Evolutionary conservation across 2,888 invertebrate genomes (phyloP).

Genomic region (Drosophila melanosoma): DNA sequence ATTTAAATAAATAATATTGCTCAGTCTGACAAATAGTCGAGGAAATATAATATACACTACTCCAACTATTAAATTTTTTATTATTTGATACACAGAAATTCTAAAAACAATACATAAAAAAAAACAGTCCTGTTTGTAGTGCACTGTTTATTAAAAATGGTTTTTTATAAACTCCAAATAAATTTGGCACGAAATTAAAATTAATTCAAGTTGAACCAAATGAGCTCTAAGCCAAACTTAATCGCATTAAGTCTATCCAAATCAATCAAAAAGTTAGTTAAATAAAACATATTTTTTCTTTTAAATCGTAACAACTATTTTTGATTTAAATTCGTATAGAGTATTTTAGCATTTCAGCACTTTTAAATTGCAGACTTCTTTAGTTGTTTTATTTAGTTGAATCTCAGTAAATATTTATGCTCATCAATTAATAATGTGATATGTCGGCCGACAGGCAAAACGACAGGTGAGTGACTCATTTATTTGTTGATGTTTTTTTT

Average conservation of each 20-base stretch:
- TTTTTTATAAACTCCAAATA: neutral
- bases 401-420: constrained; percentile 41
- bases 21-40: constrained; percentile 49
- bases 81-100: constrained; percentile 25
- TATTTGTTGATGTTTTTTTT: constrained; percentile 11
- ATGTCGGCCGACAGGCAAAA: constrained; percentile 56
- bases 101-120: constrained; percentile 11
- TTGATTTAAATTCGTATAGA: neutral
- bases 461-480: constrained; percentile 52
- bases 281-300: neutral
- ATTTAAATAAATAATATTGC: constrained; percentile 54
- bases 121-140: too few relatives aligned
- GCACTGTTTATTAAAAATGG: neutral
- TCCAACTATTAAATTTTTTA: constrained; percentile 42
- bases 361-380: neutral
- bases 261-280: neutral
- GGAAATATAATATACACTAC: constrained; percentile 46
- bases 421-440: constrained; percentile 59
- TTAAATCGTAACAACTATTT: neutral
- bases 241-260: neutral
- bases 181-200: neutral
- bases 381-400: constrained; percentile 24
- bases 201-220: neutral
- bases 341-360: neutral
- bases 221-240: neutral